A percentile compares a stretch with the other conserved stretches of the same genome.
phyloP scores from a whole-genome alignment of 1,140 invertebrate genomes.

The Apis laboriosa region DNA sequence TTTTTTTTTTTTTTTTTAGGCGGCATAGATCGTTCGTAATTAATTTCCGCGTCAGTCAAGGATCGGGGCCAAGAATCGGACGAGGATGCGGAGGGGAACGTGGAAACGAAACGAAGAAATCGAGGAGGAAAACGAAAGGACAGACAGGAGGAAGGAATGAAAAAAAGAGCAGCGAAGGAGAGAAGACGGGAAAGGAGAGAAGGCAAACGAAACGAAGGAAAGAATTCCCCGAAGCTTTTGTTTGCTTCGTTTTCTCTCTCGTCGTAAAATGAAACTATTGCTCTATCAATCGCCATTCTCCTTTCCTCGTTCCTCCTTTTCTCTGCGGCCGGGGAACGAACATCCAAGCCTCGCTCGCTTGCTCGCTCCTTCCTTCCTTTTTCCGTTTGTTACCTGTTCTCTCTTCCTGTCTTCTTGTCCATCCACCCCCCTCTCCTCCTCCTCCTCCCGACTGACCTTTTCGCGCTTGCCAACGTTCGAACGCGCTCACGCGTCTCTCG shows the following conservation, averaged over 20 bases:
- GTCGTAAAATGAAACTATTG: constrained; percentile 66
- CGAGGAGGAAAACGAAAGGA: too few relatives aligned
- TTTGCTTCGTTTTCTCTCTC: constrained; percentile 47
- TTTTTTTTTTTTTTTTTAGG: background rate
- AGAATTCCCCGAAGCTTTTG: constrained; percentile 25
- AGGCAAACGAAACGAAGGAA: background rate
- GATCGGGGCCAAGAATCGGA: background rate
- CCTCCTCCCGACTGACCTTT: constrained; percentile 13
- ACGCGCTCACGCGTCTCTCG: constrained; percentile 43
- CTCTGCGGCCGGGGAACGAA: background rate
- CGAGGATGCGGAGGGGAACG: background rate
- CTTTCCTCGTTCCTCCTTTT: background rate
- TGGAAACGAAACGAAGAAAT: background rate
- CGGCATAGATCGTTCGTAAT: constrained; percentile 27
- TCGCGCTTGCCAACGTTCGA: background rate
- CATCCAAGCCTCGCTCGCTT: background rate
- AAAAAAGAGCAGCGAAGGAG: background rate
- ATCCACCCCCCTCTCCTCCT: background rate
- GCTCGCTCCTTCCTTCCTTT: constrained; percentile 1
- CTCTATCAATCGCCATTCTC: constrained; percentile 58
- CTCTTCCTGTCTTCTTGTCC: constrained; percentile 34
- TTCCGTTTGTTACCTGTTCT: constrained; percentile 37
- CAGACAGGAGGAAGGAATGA: background rate
- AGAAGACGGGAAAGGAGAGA: too few relatives aligned
- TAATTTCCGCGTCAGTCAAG: constrained; percentile 44